These are phyloP conservation scores for Carpatolechia fugitivella DNA, from an alignment of 2,888 invertebrate genomes.

Conservation along the genomic window DNA sequence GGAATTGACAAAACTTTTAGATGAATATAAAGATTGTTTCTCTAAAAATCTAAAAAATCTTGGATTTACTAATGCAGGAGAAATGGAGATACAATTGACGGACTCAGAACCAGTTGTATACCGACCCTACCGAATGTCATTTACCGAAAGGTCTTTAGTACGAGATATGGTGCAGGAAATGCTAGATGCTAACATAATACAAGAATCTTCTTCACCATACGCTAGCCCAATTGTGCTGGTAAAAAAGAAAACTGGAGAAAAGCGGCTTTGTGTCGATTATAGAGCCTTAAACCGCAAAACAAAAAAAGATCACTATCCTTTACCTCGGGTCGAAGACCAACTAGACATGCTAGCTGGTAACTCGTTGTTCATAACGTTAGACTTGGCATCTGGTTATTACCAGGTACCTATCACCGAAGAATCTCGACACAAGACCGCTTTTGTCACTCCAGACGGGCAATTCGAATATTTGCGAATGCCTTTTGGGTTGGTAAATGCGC, in stretches of 20 bases:
- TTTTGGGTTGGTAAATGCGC: too few relatives aligned
- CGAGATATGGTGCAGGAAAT: constrained; percentile 21
- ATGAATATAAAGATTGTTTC: constrained; percentile 20
- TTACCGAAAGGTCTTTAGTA: constrained; percentile 20
- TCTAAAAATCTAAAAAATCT: constrained; percentile 19
- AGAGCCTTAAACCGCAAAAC: constrained; percentile 25
- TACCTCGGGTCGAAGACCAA: constrained; percentile 10
- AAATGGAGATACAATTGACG: constrained; percentile 25
- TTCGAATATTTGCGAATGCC: too few relatives aligned
- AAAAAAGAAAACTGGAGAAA: constrained; percentile 26
- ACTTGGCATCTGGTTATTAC: too few relatives aligned
- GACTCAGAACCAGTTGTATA: constrained; percentile 24
- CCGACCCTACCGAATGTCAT: constrained; percentile 25
- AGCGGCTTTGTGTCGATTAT: constrained; percentile 28
- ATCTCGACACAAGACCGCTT: constrained; percentile 40
- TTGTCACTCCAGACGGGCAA: too few relatives aligned
- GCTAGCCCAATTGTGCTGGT: constrained; percentile 31
- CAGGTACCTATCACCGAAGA: too few relatives aligned
- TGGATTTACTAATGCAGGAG: constrained; percentile 19
- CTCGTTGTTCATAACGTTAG: constrained; percentile 17
- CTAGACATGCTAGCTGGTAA: constrained; percentile 14
- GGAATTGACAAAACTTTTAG: constrained; percentile 6
- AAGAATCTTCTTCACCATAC: constrained; percentile 26
- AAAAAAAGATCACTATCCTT: constrained; percentile 23
- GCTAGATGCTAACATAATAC: too few relatives aligned